These are phyloP conservation scores for Brevipalpus yothersi DNA, from an alignment of 1,140 invertebrate genomes.

Conservation along the genomic window DNA sequence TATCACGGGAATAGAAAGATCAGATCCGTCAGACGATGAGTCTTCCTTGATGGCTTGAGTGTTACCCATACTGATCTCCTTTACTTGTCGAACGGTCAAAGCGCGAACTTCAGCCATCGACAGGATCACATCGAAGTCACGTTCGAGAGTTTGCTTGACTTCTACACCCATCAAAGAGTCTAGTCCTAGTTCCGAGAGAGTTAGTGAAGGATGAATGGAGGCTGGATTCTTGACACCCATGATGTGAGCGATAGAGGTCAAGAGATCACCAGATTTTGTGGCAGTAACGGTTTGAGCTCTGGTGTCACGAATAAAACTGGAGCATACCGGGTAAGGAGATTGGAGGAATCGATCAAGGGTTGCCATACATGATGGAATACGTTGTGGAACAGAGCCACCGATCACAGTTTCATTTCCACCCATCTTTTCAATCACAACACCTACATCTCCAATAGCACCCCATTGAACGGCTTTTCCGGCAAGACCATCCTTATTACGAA, in stretches of 20 bases:
- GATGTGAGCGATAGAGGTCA: constrained; percentile 53
- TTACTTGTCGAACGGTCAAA: constrained; percentile 44
- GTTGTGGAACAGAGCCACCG: constrained; percentile 71
- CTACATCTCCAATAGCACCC: constrained; percentile 90
- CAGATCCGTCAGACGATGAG: too few species aligned
- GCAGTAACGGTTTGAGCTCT: constrained; percentile 34
- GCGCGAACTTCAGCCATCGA: constrained; percentile 63
- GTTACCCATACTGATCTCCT: constrained; percentile 29
- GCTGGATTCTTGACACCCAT: constrained; percentile 59
- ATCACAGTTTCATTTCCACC: constrained; percentile 63
- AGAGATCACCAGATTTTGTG: constrained; percentile 23
- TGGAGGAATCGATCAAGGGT: constrained; percentile 49
- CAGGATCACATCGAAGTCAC: constrained; percentile 67
- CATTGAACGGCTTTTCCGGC: constrained; percentile 71
- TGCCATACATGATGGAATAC: constrained; percentile 58
- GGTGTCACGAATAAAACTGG: constrained; percentile 3
- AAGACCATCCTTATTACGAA: constrained; percentile 42
- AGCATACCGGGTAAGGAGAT: constrained; percentile 6
- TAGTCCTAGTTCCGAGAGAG: constrained; percentile 75
- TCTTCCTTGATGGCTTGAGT: background rate
- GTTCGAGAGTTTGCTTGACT: constrained; percentile 83
- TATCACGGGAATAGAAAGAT: constrained; percentile 4
- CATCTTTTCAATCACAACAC: constrained; percentile 60
- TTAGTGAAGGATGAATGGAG: constrained; percentile 40
- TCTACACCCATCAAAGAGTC: constrained; percentile 95